Evolutionary conservation across 1,140 invertebrate genomes (phyloP).

Genomic region (Trichonephila clavata): DNA sequence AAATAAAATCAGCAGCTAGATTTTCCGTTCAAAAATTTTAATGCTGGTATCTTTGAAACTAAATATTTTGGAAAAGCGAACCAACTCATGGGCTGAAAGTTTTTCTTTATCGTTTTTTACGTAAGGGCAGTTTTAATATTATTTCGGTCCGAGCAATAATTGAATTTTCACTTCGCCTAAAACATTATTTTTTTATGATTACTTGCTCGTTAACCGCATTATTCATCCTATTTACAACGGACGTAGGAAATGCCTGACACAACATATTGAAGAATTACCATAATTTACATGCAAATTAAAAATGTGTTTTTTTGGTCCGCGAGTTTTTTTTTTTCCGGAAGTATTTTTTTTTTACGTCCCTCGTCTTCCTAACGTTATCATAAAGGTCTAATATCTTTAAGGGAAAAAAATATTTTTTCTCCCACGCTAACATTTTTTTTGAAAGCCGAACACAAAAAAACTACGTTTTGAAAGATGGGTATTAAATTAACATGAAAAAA

Average conservation of each 20-base stretch:
- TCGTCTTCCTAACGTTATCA: constrained; percentile 35
- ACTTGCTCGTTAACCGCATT: constrained; percentile 55
- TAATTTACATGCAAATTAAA: constrained; percentile 75
- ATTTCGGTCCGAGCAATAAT: constrained; percentile 28
- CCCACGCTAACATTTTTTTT: constrained; percentile 35
- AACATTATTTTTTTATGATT: constrained; percentile 52
- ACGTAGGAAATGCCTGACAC: constrained; percentile 23
- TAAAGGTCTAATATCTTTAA: constrained; percentile 34
- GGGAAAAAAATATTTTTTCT: not conserved
- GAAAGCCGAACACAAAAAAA: not conserved
- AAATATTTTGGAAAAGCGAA: too few species aligned
- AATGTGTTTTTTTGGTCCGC: constrained; percentile 48
- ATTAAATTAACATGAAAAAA: constrained; percentile 60
- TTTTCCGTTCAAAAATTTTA: too few species aligned
- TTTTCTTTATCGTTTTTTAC: not conserved
- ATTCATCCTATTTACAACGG: constrained; percentile 53
- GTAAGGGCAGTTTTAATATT: constrained; percentile 14
- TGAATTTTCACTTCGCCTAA: constrained; percentile 32
- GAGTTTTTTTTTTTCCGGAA: not conserved
- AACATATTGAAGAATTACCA: constrained; percentile 61
- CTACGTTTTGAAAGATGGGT: constrained; percentile 36
- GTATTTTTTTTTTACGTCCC: not conserved
- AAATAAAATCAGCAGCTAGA: too few species aligned
- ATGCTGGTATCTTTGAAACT: too few species aligned
- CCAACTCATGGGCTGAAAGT: too few species aligned